These are phyloP conservation scores for Uropsilus gracilis DNA, from an alignment of 2,113 vertebrate genomes.

Conservation along the genomic window DNA sequence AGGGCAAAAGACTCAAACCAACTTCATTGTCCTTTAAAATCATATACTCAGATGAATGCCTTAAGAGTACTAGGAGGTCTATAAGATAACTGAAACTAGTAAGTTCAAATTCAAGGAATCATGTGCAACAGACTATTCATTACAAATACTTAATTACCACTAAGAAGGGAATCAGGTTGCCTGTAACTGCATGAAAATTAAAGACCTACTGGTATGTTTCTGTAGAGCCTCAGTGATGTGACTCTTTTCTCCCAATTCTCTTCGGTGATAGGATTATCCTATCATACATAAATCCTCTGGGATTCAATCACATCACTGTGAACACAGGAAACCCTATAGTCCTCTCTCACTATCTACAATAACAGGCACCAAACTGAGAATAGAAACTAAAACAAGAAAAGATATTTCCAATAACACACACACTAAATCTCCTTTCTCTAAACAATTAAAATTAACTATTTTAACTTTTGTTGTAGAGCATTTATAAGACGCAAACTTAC, in stretches of 20 bases:
- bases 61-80: background rate
- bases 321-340: background rate
- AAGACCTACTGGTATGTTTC: background rate
- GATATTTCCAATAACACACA: background rate
- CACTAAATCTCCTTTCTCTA: background rate
- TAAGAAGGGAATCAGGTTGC: background rate
- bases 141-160: background rate
- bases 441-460: background rate
- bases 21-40: background rate
- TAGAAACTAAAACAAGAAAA: background rate
- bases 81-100: background rate
- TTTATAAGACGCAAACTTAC: background rate
- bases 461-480: background rate
- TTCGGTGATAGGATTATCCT: background rate
- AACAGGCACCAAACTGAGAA: background rate
- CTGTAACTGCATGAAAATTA: background rate
- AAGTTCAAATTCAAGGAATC: slow-evolving; percentile 9
- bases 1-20: background rate
- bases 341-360: background rate
- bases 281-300: background rate
- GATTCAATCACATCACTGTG: background rate
- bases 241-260: background rate
- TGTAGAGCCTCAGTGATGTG: background rate
- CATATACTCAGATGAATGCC: background rate
- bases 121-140: background rate